These are phyloP conservation scores for Monoplex corrugatus DNA, from an alignment of 2,888 invertebrate genomes.

Conservation along the genomic window DNA sequence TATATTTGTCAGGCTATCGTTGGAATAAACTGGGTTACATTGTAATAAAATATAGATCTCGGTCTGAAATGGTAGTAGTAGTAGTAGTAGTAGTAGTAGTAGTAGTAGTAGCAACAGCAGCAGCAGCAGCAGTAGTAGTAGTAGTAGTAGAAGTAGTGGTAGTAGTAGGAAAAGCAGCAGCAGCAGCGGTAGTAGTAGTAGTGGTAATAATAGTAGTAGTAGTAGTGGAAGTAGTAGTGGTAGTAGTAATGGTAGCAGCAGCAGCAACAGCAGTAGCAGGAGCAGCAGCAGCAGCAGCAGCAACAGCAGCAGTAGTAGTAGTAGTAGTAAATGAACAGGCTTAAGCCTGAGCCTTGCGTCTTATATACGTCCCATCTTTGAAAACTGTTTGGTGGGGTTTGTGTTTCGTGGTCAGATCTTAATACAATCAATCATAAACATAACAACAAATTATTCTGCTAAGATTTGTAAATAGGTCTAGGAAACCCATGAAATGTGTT, in stretches of 20 bases:
- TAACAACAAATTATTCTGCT: no score
- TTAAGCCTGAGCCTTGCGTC: no score
- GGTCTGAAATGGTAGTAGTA: slow-evolving; percentile 48
- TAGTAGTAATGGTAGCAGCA: not conserved
- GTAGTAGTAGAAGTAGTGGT: not conserved
- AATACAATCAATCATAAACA: no score
- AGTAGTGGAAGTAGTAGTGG: not conserved
- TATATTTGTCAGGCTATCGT: no score
- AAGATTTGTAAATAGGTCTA: no score
- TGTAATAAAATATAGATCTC: no score
- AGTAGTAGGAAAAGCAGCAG: not conserved
- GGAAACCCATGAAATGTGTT: no score
- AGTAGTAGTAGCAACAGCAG: slow-evolving; percentile 45
- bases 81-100: slow-evolving; percentile 45
- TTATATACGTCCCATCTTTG: no score
- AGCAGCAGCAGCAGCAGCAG: slow-evolving; percentile 39
- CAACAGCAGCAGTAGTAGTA: slow-evolving; percentile 35
- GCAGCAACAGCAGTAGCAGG: slow-evolving; percentile 17
- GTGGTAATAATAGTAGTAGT: slow-evolving; percentile 15
- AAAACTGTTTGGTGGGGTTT: no score
- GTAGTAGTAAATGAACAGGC: slow-evolving; percentile 31
- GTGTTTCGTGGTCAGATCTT: no score
- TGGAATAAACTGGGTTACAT: no score
- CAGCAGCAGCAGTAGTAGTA: slow-evolving; percentile 34
- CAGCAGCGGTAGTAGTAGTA: slow-evolving; percentile 33